Base-by-base conservation (phyloP, 2,888 invertebrate genomes). In the Apamea anceps region DNA sequence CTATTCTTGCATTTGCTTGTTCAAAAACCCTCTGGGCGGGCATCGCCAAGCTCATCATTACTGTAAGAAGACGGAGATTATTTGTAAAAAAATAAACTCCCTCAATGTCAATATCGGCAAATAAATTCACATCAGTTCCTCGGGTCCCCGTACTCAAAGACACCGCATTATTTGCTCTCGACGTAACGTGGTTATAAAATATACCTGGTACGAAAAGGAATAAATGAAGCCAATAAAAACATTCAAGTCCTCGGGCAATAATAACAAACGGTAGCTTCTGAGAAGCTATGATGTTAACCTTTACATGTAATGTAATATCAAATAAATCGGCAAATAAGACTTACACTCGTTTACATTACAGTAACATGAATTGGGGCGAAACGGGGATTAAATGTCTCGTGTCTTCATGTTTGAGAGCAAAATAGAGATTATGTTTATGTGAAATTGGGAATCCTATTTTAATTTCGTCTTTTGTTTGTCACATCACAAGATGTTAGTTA, bases 171-270 rank as follows among this genome's bases (percentile, higher is more conserved):
- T 82, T 82, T 73, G 57, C 65, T 65, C 32, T 62, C 37, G 6
- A 32, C n/a, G 60, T 82, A 72, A 77, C 45, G 21, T 2, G 37
- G 60, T 84, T 51, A 79, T 84, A 79, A 79, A 73, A 78, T 73
- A 48, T 70, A 84, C 51, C 71, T 48, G 48, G n/a, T n/a, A n/a
- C 25, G 84, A 25, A 71, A 79, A 66, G 54, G 62, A 71, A 79
- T 86, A 72, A 75, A 88, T 68, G 68, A 67, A 77, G 66, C 32
- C 65, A 79, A 80, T 79, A 79, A 84, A 84, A 77, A 79, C 70
- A 78, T 84, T 83, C 72, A 74, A 73, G 73, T 80, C 72, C 70
- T 82, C 54, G 54, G 75, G 74, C 71, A 82, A 85, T 84, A 85
- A 86, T 82, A 78, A 78, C 67, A 76, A 84, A 48, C 57, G 75